Base-by-base conservation (phyloP, 2,113 vertebrate genomes). In the Glareola pratincola region DNA sequence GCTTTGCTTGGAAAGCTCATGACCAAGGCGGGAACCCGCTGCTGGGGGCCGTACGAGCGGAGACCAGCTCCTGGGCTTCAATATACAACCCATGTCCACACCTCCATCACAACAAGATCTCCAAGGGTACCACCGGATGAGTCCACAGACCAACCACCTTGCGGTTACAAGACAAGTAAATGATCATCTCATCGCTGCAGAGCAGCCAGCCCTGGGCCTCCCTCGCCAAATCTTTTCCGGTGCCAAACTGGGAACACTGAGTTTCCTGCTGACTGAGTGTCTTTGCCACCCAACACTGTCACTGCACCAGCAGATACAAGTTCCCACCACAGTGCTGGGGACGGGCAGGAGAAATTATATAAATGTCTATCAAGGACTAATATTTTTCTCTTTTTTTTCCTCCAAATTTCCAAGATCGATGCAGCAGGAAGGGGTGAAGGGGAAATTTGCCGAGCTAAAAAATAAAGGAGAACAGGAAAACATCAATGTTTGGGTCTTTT, bases 401-500 rank as follows among this genome's bases (percentile, higher is more conserved):
- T 39, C 45, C 22, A 39, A 1, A 54, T 78, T 62, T 74, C 41
- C 43, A 8, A 54, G 48, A 18, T 4, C 29, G 37, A 32, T 41
- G 18, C 22, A 43, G 54, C 48, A 66, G 45, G 23, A 54, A 1
- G 3, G 1, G 3, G 10, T 8, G 2, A 36, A 24, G 57, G 14
- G 26, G 14, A 45, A 20, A 51, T 6, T 54, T 48, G 7, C 71
- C 3, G 11, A 77, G 39, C 9, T 69, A 6, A 48, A 47, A 83
- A 54, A 72, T 20, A 12, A 39, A 36, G n/a, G 69, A 68, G 36
- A 67, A 27, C 9, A n/a, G 5, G 69, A 68, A 34, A 67, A 27
- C 9, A n/a, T 4, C 29, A 32, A 8, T 0, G 1, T 67, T 73
- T 39, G 0, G 0, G 21, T 22, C 30, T 43, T 8, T 48, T 50